Conservation (phyloP, 2,113 vertebrate species). For the Danio rerio region GRCz12tu NC_133193.1:20408501-20409000, state of each 20-base stretch:
- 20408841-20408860: constrained; percentile 9
- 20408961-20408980: constrained; percentile 40
- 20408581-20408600: constrained; percentile 27
- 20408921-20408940: constrained; percentile 63
- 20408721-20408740: constrained; percentile 19
- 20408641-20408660: constrained; percentile 42
- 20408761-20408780: constrained; percentile 29
- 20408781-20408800: constrained; percentile 33
- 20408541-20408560: constrained; percentile 33
- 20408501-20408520: constrained; percentile 41
- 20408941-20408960: constrained; percentile 46
- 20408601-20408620: constrained; percentile 31
- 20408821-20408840: constrained; percentile 31
- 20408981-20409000: constrained; percentile 66
- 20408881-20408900: constrained; percentile 7
- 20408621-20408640: constrained; percentile 41
- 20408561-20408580: constrained; percentile 36
- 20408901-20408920: constrained; percentile 55
- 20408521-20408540: constrained; percentile 46
- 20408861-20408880: background rate
- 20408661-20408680: constrained; percentile 47
- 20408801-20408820: constrained; percentile 43
- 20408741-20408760: constrained; percentile 24
- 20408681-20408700: constrained; percentile 40
- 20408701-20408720: constrained; percentile 38